Evolutionary conservation across 2,113 vertebrate genomes (phyloP), one percentile per base, ranked within the genome.

Genomic region (Prunella himalayana): DNA sequence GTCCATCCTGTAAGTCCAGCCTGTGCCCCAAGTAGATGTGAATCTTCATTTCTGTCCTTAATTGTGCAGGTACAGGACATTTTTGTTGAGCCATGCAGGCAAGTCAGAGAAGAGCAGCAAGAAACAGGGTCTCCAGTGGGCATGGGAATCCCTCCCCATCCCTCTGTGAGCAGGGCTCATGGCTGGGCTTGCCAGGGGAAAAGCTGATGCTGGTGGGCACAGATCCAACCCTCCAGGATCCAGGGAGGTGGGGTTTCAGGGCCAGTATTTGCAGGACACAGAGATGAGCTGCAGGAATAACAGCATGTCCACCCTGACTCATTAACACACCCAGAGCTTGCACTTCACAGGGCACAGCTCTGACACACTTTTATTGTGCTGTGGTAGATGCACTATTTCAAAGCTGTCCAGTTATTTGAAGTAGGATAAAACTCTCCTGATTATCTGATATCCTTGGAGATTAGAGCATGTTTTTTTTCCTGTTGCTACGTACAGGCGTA

Each of bases 381-480:
- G 3, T 39, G 37, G 11, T 50, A 56, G 59, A 10, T 1, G 3
- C 8, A 3, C 24, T 60, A 4, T 86, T 89, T 86, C 84, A 63
- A 78, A 76, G 28, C 44, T 57, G 22, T 22, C 61, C 1, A 35
- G 28, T 71, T 82, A 14, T 47, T 87, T 4, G 53, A 71, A 59
- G 30, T n/a, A 53, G 66, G 49, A 37, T 95, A 37, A 90, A 82
- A 45, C 15, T 82, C 27, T 61, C 8, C 41, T 2, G 1, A 53
- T 83, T 63, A 78, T 84, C 51, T 64, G 61, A 82, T 39, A 75
- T 84, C 44, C 65, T 41, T 85, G 65, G 49, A 85, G 88, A 85
- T 76, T 7, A 69, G 41, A 45, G 71, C 17, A 1, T 69, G 8
- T 1, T 23, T 61, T 81, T 37, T 81, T 86, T 41, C 77, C 73